Base-by-base conservation (phyloP, 53 echinoderm and acorn worm species). In the Paracentrotus lividus region DNA sequence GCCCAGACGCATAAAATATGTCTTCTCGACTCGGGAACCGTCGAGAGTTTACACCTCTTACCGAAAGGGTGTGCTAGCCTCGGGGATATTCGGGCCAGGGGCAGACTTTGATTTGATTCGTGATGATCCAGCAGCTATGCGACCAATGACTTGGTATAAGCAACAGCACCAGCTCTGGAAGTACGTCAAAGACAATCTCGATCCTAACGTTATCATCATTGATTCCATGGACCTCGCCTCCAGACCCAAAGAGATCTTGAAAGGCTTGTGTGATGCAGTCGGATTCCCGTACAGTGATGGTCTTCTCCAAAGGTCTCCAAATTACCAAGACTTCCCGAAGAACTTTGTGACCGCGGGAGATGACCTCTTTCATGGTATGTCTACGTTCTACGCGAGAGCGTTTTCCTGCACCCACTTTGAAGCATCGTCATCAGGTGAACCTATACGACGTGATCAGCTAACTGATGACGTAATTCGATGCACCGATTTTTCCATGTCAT, bases 261-360 rank as follows among this genome's bases (percentile, higher is more conserved):
- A 81, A 18, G 6, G 49, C 2, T 47, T 81, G 24, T 81, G 81
- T 47, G 49, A 81, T 20, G 81, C 81, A 10, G 81, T 81, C 26
- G 81, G 81, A 3, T 81, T 81, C 8, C 81, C 49, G 8, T 81
- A 81, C 47, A 81, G 81, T 12, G 81, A 81, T 47, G n/a, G 47
- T 27, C 81, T 81, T 14, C 49, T 81, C 21, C 81, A 26, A 10
- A 45, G 81, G 81, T 1, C 81, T n/a, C 81, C 81, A 42, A 81
- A 47, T 38, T 8, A 51, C 12, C 42, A 47, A 2, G 49, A 81
- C 10, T 47, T 81, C 47, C 81, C 81, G n/a, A 34, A 81, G 47
- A 81, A 81, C 27, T 81, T 81, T 16, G 81, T 81, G n/a, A 81
- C 81, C 9, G 81, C 81, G 13, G 81, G 81, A 23, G 81, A 47